Evolutionary conservation across 2,797 vertebrate species (phyloP).

Genomic region (Acipenser transmontanus): DNA sequence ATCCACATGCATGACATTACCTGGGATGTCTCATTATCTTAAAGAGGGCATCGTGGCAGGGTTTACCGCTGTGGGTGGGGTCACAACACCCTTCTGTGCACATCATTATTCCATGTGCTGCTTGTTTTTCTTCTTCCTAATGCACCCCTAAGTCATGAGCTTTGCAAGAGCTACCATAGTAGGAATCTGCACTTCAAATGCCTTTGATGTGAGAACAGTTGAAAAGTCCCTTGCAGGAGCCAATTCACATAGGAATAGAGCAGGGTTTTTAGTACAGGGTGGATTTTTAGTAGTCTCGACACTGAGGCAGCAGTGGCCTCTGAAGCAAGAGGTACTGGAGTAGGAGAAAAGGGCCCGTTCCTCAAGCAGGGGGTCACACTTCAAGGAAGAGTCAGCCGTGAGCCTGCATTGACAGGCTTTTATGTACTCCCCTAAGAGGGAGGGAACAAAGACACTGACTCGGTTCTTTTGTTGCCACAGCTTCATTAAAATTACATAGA

Average conservation of each 20-base stretch:
- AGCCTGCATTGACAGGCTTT: conserved; percentile 25
- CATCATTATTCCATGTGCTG: too few species aligned
- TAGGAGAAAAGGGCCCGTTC: neutral
- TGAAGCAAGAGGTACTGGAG: neutral
- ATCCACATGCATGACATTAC: too few species aligned
- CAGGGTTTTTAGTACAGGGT: neutral
- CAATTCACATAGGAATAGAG: neutral
- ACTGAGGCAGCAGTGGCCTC: neutral
- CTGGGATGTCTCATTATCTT: too few species aligned
- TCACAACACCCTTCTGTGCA: too few species aligned
- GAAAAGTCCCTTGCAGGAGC: neutral
- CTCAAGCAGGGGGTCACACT: neutral
- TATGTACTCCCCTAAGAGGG: conserved; percentile 34
- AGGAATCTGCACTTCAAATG: neutral
- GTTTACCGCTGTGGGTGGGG: too few species aligned
- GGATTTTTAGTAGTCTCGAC: neutral
- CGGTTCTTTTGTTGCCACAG: conserved; percentile 24
- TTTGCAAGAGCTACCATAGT: too few species aligned
- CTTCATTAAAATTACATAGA: conserved; percentile 14
- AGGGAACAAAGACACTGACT: conserved; percentile 27
- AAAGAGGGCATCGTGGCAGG: too few species aligned
- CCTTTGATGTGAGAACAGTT: neutral
- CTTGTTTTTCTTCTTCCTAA: too few species aligned
- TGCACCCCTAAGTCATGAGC: too few species aligned
- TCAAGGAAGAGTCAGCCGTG: conserved; percentile 33